Base-by-base conservation (phyloP, 2,888 invertebrate genomes). In the Corbicula japonica region DNA sequence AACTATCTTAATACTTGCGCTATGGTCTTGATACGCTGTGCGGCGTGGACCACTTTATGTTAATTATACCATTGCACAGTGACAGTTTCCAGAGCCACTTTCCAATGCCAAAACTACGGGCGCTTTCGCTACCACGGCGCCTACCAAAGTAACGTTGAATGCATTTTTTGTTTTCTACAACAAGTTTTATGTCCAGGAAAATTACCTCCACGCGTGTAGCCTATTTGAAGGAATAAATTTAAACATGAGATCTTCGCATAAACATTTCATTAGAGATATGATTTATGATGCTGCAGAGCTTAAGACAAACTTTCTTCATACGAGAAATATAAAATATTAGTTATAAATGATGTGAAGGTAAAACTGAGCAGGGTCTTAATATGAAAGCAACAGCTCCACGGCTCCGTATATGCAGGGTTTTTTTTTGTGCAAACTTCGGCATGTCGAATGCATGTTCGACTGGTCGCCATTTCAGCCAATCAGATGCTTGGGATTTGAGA, bases 111-210 rank as follows among this genome's bases (percentile, higher is more conserved):
- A 65, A 63, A 48, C 70, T 58, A 41, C 60, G 61, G 71, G 71
- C 52, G 71, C 63, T 62, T 48, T 52, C 62, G 52, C 52, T 61
- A 44, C 21, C 26, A 38, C 75, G 79, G 79, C 79, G 79, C 79
- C 79, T 74, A 32, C 34, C 44, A 18, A 23, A 15, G 71, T 50
- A 65, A 18, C 54, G 52, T 60, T 79, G 70, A 74, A 79, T 74
- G 61, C 74, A 38, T 46, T 48, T 60, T 50, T 61, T 79, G 79
- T 79, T 79, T n/a, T 46, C 28, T 28, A 10, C 66, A 74, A 79
- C 79, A 79, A 75, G 68, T 79, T 79, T 79, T 75, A 79, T 75
- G 74, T 75, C 79, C 71, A 23, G 38, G 23, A 48, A 71, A 75
- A 79, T 79, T 79, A 71, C 35, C n/a, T 46, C 66, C 46, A 60